Conservation (phyloP, 2,888 invertebrate genomes). For the Euclidia mi region DNA sequence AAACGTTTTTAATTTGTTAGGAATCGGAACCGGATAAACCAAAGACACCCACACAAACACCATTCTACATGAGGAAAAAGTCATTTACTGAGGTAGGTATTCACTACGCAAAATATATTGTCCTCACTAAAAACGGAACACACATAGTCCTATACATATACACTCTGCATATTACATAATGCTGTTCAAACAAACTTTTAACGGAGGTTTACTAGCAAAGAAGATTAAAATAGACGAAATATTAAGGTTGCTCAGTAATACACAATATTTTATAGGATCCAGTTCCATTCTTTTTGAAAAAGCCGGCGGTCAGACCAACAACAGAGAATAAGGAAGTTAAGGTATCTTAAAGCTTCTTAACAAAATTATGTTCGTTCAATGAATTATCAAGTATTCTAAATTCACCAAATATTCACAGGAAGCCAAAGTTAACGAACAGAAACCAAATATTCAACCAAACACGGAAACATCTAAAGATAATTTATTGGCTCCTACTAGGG, state of each 20-base stretch:
- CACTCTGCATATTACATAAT: slow-evolving; percentile 9
- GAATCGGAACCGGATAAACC: slow-evolving; percentile 61
- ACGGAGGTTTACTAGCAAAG: no score
- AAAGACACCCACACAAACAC: slow-evolving; percentile 59
- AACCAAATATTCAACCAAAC: slow-evolving; percentile 5
- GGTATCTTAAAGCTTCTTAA: slow-evolving; percentile 4
- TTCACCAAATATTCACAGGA: slow-evolving; percentile 41
- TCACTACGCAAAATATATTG: slow-evolving; percentile 7
- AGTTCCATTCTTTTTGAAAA: slow-evolving; percentile 21
- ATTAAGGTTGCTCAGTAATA: neutral
- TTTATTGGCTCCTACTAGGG: slow-evolving; percentile 13
- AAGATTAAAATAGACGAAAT: neutral
- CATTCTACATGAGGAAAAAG: slow-evolving; percentile 68
- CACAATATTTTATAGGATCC: slow-evolving; percentile 24
- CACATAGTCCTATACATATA: no score
- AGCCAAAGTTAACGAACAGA: slow-evolving; percentile 22
- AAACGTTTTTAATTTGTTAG: slow-evolving; percentile 47
- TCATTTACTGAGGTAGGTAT: slow-evolving; percentile 65
- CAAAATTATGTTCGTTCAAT: neutral
- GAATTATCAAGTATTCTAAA: neutral
- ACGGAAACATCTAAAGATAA: slow-evolving; percentile 5
- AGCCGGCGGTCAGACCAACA: neutral
- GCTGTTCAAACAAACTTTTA: no score
- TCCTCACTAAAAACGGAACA: slow-evolving; percentile 16
- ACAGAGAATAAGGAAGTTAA: slow-evolving; percentile 29